These are phyloP conservation scores for Drosophila stalkeri DNA, from an alignment of 2,888 invertebrate genomes.

Conservation along the genomic window DNA sequence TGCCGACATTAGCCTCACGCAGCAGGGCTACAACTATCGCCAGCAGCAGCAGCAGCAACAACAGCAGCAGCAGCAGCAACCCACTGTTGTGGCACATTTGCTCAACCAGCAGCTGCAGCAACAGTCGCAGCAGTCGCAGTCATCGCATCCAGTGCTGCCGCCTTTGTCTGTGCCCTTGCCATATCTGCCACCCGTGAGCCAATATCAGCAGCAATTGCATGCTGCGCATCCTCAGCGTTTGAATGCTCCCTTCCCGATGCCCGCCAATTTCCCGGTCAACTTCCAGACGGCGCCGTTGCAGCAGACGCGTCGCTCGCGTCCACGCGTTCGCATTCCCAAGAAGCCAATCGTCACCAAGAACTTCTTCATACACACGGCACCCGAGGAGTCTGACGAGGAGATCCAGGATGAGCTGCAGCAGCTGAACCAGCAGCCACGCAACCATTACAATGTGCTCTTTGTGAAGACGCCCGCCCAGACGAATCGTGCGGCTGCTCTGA, in stretches of 20 bases:
- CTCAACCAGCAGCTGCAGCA: constrained; percentile 70
- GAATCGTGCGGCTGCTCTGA: constrained; percentile 79
- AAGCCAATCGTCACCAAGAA: constrained; percentile 84
- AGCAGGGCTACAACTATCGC: constrained; percentile 70
- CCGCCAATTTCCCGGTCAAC: constrained; percentile 64
- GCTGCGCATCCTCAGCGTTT: constrained; percentile 21
- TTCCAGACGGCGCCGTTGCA: constrained; percentile 74
- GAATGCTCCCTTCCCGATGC: constrained; percentile 66
- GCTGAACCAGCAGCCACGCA: constrained; percentile 80
- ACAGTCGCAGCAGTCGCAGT: constrained; percentile 37
- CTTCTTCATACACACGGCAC: constrained; percentile 84
- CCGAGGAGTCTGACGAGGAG: constrained; percentile 84
- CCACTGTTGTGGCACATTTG: constrained; percentile 47
- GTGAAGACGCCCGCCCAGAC: constrained; percentile 84
- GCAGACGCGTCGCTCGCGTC: constrained; percentile 74
- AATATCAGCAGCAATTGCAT: constrained; percentile 48
- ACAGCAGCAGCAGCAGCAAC: constrained; percentile 46
- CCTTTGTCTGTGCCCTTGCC: constrained; percentile 62
- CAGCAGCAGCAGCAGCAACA: constrained; percentile 61
- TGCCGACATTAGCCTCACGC: constrained; percentile 77
- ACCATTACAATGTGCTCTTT: constrained; percentile 84
- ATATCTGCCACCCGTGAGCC: constrained; percentile 61
- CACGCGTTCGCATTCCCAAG: constrained; percentile 74
- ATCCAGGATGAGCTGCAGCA: constrained; percentile 82
- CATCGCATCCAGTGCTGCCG: constrained; percentile 62